Percentiles rank a stretch among this genome's conserved stretches.
Conservation (phyloP, 2,888 invertebrate genomes). For the Lasioglossum vierecki region DNA sequence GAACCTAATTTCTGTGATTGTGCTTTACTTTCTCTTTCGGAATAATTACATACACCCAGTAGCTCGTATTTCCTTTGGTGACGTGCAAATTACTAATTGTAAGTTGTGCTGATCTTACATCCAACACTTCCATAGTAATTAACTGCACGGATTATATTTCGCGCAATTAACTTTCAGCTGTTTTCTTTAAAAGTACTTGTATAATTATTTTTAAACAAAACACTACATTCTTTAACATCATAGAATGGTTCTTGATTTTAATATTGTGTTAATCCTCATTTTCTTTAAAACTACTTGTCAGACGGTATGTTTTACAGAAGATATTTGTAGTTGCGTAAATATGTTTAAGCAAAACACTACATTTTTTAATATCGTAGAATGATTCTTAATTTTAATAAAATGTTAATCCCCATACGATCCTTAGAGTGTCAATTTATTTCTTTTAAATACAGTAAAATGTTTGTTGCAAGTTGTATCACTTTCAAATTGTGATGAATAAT, state of each 20-base stretch:
- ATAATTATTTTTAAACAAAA: background rate
- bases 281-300: too few relatives aligned
- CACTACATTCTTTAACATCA: background rate
- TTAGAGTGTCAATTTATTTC: background rate
- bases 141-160: background rate
- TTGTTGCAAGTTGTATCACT: background rate
- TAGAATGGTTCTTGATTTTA: background rate
- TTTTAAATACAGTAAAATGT: background rate
- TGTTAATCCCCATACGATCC: background rate
- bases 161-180: background rate
- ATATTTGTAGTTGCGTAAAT: background rate
- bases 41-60: constrained; percentile 1
- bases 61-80: constrained; percentile 7
- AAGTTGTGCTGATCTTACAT: background rate
- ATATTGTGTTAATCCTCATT: background rate
- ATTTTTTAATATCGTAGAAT: background rate
- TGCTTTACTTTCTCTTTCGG: constrained; percentile 5
- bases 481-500: background rate
- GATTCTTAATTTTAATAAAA: background rate
- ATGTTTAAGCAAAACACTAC: background rate
- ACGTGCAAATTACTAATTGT: constrained; percentile 7
- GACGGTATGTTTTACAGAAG: too few relatives aligned
- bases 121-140: background rate
- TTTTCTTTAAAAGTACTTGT: background rate
- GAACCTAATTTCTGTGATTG: constrained; percentile 1